Conservation (phyloP, 2,888 invertebrate genomes). For the Thymelicus acteon region DNA sequence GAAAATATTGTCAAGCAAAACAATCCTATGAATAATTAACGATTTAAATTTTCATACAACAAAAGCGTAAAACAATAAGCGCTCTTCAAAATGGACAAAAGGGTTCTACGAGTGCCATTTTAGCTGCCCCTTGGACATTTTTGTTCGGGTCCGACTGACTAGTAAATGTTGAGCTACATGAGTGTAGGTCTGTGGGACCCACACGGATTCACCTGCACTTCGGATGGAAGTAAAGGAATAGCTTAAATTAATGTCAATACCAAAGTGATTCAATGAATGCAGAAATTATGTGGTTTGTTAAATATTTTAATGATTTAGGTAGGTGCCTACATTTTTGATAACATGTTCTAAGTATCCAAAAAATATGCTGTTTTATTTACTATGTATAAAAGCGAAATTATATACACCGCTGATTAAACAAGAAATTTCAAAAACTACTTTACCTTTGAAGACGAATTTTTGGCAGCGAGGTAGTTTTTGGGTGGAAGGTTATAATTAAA, state of each 20-base stretch:
- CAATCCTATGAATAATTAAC: conserved; percentile 85
- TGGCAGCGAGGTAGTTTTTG: no score
- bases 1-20: conserved; percentile 82
- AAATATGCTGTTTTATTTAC: no score
- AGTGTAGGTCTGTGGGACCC: neutral
- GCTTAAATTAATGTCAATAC: conserved; percentile 19
- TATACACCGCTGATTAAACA: no score
- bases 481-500: no score
- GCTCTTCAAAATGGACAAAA: conserved; percentile 80
- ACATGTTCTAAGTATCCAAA: no score
- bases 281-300: neutral
- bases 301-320: no score
- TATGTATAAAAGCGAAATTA: no score
- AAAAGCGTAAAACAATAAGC: conserved; percentile 83
- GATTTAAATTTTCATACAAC: conserved; percentile 83
- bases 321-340: no score
- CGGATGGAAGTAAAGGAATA: neutral
- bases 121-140: conserved; percentile 66
- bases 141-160: conserved; percentile 61
- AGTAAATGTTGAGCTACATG: conserved; percentile 47
- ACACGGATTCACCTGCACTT: no score
- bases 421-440: no score
- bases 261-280: neutral
- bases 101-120: conserved; percentile 76
- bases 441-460: no score